These are phyloP conservation scores for Sylvilagus bachmani DNA, from an alignment of 2,113 vertebrate species.

Conservation along the genomic window DNA sequence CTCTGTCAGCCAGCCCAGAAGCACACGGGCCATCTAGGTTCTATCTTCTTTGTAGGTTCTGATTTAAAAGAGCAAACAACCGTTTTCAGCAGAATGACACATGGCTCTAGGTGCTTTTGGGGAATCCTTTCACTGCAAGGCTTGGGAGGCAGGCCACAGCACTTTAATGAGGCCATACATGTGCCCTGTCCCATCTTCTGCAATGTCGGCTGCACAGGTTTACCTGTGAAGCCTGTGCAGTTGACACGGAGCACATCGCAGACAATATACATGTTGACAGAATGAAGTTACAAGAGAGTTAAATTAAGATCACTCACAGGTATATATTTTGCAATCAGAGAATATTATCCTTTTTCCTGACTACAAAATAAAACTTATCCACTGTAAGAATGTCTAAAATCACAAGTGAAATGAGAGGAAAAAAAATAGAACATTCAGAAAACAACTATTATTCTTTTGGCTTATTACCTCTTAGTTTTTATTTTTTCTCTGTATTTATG, in stretches of 20 bases:
- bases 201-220: not conserved
- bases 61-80: slow-evolving; percentile 5
- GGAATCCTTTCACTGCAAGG: not conserved
- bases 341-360: not conserved
- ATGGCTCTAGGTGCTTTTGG: not conserved
- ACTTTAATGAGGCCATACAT: not conserved
- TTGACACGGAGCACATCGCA: not conserved
- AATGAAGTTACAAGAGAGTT: not conserved
- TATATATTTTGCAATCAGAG: not conserved
- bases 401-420: not conserved
- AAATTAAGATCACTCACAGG: not conserved
- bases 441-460: not conserved
- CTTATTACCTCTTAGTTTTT: not conserved
- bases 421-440: not conserved
- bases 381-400: not conserved
- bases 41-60: slow-evolving; percentile 6
- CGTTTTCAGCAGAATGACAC: not conserved
- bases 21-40: not conserved
- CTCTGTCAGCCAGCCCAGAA: not conserved
- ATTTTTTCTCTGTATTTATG: not conserved
- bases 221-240: not conserved
- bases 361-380: not conserved
- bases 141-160: not conserved
- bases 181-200: not conserved
- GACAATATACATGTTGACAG: not conserved